Percentiles rank a stretch among this genome's conserved stretches.
These are phyloP conservation scores for Cylas formicarius DNA, from an alignment of 1,140 invertebrate species.

Conservation along the genomic window DNA sequence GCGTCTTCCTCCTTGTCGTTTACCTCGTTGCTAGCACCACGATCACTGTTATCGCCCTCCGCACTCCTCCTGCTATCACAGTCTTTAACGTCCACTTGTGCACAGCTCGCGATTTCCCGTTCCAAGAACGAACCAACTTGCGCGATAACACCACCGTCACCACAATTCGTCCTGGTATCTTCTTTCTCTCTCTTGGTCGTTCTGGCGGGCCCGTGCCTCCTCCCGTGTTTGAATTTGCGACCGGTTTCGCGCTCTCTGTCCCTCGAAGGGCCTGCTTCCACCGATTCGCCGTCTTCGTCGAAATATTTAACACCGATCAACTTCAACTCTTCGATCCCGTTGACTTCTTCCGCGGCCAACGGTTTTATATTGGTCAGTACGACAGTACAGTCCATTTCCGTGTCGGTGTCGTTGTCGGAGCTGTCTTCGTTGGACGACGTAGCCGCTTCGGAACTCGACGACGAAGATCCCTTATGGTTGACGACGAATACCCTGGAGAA, in stretches of 20 bases:
- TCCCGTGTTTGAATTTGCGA: neutral
- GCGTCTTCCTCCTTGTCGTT: slow-evolving; percentile 1
- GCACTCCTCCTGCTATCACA: too few species aligned
- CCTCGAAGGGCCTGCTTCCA: neutral
- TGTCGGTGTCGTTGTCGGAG: slow-evolving; percentile 49
- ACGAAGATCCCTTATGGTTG: slow-evolving; percentile 59
- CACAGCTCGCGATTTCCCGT: too few species aligned
- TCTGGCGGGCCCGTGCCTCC: neutral
- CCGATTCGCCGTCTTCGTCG: slow-evolving; percentile 10
- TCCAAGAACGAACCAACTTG: too few species aligned
- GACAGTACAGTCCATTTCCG: slow-evolving; percentile 42
- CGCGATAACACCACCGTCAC: too few species aligned
- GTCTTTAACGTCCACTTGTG: too few species aligned
- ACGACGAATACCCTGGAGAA: slow-evolving; percentile 70
- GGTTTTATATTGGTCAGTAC: slow-evolving; percentile 35
- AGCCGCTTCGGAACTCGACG: slow-evolving; percentile 29
- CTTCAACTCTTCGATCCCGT: slow-evolving; percentile 5
- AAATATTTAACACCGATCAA: slow-evolving; percentile 13
- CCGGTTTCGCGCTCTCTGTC: neutral
- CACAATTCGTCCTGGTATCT: too few species aligned
- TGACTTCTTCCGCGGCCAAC: slow-evolving; percentile 14
- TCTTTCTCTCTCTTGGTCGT: too few species aligned
- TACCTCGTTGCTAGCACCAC: too few species aligned
- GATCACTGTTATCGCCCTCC: too few species aligned
- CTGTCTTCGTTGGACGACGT: slow-evolving; percentile 40